These are phyloP conservation scores for Pachypsylla venusta DNA, from an alignment of 1,140 invertebrate genomes.

Conservation along the genomic window DNA sequence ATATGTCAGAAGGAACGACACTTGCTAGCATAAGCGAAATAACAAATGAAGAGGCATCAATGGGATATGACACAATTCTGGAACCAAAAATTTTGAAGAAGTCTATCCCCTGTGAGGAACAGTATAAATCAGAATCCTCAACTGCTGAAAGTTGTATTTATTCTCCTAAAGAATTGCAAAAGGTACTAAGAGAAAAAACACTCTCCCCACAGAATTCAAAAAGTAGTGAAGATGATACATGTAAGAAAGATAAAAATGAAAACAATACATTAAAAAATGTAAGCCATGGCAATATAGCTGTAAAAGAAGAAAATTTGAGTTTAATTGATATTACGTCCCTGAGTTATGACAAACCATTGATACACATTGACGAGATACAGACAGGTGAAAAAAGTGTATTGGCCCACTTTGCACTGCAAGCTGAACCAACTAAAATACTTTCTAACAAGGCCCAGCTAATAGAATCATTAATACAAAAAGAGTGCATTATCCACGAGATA, in stretches of 20 bases:
- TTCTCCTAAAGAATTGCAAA: slow-evolving; percentile 5
- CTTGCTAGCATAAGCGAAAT: slow-evolving; percentile 5
- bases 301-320: background rate
- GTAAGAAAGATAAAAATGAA: background rate
- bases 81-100: slow-evolving; percentile 1
- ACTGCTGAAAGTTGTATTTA: background rate
- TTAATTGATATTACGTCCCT: background rate
- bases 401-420: no score
- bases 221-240: background rate
- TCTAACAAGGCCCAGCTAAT: no score
- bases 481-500: no score
- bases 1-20: background rate
- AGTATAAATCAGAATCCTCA: background rate
- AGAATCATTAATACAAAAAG: no score
- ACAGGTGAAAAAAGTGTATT: no score
- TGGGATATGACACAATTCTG: background rate
- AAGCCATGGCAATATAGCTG: background rate
- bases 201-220: background rate
- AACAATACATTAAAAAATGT: background rate
- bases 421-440: no score
- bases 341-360: background rate
- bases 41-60: slow-evolving; percentile 4
- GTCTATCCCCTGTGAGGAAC: background rate
- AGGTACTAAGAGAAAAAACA: slow-evolving; percentile 3
- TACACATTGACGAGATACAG: no score